Base-by-base conservation (phyloP, 2,113 vertebrate species). In the Machaerirhynchus nigripectus region DNA sequence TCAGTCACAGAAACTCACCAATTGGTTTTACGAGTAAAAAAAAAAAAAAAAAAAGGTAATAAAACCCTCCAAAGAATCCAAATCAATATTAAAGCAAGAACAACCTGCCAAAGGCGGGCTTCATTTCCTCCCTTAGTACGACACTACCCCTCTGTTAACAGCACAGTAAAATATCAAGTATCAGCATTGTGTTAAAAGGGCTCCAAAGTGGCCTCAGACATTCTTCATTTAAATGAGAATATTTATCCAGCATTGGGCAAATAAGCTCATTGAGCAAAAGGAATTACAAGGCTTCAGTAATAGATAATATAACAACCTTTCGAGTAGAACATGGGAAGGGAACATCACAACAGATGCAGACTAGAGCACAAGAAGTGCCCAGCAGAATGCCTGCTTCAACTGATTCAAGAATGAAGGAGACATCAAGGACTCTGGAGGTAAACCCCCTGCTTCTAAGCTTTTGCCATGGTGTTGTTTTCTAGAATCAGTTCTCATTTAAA, bases 131-230 rank as follows among this genome's bases (percentile, higher is more conserved):
- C 31, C 73, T 28, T 26, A 93, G 44, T 81, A 90, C 70, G 79
- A 59, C 63, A 81, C 86, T 93, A 88, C 90, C 55, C 83, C 59
- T 95, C 86, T 67, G 78, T 15, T 94, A 95, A 92, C 13, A 93
- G 91, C 75, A 80, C 53, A 90, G 86, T 40, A 84, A 93, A 90
- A 74, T 82, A 95, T 53, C 57, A 93, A 91, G 74, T 85, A 88
- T 69, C 85, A 95, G 55, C 55, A 52, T 9, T n/a, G n/a, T 52
- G 30, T 86, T 86, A 61, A 67, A 86, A 92, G 37, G 33, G 44
- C 59, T 93, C 13, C 55, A 90, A 47, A 47, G 64, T 40, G 56
- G 68, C 64, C 73, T 77, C 76, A 75, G 64, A 76, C 68, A 76
- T 92, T 96, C 23, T 77, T 74, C 68, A 78, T 60, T 90, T 84